Percentiles rank a stretch among this genome's conserved stretches.
Evolutionary conservation across 2,797 vertebrate genomes (phyloP).

Genomic region (Lemur catta): DNA sequence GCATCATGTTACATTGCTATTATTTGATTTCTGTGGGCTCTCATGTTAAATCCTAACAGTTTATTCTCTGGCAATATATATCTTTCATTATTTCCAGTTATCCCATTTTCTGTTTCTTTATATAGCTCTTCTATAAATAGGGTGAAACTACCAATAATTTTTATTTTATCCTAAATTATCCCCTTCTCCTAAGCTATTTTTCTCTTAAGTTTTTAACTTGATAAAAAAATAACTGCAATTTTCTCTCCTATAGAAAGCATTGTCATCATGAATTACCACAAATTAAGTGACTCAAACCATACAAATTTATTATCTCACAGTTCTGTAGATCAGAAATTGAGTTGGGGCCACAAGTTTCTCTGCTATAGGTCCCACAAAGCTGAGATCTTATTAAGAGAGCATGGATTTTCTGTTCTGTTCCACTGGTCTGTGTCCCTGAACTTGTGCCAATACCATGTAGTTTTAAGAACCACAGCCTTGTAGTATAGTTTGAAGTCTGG

Average conservation of each 20-base stretch:
- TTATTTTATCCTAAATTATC: not conserved
- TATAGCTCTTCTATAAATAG: not conserved
- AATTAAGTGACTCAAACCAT: not conserved
- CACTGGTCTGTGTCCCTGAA: too few species aligned
- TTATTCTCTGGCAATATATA: not conserved
- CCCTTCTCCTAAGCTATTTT: not conserved
- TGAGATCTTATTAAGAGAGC: not conserved
- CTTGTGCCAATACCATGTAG: too few species aligned
- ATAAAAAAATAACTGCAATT: not conserved
- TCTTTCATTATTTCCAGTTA: not conserved
- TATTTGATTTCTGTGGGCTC: not conserved
- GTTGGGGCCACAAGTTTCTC: not conserved
- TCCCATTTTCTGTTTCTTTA: not conserved
- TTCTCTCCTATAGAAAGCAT: not conserved
- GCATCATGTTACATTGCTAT: not conserved
- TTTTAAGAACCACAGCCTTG: too few species aligned
- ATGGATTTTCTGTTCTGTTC: too few species aligned
- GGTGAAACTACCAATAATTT: not conserved
- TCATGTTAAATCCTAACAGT: not conserved
- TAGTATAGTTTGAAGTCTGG: too few species aligned
- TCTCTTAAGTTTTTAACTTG: not conserved
- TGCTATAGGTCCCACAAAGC: not conserved
- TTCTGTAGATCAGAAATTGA: not conserved
- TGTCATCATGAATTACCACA: not conserved
- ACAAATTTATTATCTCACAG: not conserved